Conservation (phyloP, 1,140 invertebrate genomes). For the Bombus fervidus region DNA sequence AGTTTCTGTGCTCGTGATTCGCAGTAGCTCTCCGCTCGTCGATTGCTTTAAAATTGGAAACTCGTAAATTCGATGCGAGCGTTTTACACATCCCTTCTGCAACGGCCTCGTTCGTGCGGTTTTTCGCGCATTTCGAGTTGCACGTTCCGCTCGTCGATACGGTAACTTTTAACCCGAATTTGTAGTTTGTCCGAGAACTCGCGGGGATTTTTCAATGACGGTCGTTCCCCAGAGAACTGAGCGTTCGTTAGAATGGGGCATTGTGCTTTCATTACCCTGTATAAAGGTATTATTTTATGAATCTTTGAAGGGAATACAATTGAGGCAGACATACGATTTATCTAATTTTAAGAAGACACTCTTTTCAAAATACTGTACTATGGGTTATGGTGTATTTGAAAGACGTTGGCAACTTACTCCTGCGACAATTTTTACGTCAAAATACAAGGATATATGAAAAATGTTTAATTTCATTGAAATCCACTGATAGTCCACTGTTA, state of each 20-base stretch:
- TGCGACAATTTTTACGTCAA: background rate
- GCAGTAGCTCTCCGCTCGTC: background rate
- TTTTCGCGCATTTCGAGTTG: slow-evolving; percentile 9
- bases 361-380: no score
- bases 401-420: background rate
- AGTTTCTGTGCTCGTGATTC: slow-evolving; percentile 1
- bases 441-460: background rate
- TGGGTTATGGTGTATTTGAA: no score
- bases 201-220: background rate
- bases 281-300: background rate
- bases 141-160: slow-evolving; percentile 1
- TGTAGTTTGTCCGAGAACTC: background rate
- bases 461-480: background rate
- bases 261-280: background rate
- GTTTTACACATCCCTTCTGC: background rate
- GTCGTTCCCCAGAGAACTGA: background rate
- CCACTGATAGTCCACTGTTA: no score
- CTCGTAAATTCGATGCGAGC: slow-evolving; percentile 25
- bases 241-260: background rate
- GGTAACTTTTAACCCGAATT: slow-evolving; percentile 26
- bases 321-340: no score
- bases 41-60: slow-evolving; percentile 24
- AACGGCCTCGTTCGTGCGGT: slow-evolving; percentile 15
- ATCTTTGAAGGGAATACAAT: background rate
- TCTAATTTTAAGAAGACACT: no score